Conservation (phyloP, 2,113 vertebrate species). For the Psittacus erithacus region DNA sequence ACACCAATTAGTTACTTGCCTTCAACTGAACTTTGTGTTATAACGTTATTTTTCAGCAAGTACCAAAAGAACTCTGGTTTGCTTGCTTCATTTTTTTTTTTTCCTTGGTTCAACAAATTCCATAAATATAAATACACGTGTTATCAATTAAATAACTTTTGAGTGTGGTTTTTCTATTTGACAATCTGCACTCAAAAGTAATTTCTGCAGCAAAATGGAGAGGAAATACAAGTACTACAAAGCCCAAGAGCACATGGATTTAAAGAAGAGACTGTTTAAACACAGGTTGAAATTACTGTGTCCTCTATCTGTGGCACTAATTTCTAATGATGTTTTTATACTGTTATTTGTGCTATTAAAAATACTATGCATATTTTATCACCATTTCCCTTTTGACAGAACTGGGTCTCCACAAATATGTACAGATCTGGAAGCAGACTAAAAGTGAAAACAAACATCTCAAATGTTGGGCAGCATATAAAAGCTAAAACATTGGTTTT, state of each 20-base stretch:
- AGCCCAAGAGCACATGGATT: background rate
- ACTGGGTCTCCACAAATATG: conserved; percentile 45
- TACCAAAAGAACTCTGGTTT: background rate
- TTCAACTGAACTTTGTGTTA: background rate
- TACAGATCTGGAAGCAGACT: background rate
- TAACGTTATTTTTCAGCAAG: background rate
- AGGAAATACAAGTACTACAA: background rate
- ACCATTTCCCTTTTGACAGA: conserved; percentile 45
- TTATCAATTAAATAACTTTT: background rate
- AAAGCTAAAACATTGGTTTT: background rate
- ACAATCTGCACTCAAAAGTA: background rate
- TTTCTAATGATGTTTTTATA: background rate
- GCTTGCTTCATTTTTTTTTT: background rate
- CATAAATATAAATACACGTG: background rate
- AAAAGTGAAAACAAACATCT: background rate
- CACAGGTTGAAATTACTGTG: background rate
- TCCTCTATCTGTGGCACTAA: background rate
- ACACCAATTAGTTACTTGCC: background rate
- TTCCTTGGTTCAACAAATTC: background rate
- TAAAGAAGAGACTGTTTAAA: background rate
- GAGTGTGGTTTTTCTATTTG: background rate
- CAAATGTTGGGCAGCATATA: background rate
- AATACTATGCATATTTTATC: conserved; percentile 45
- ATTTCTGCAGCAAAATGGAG: background rate
- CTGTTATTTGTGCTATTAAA: conserved; percentile 27